Conservation (phyloP, 2,888 invertebrate species). For the Melitaea athalia region DNA sequence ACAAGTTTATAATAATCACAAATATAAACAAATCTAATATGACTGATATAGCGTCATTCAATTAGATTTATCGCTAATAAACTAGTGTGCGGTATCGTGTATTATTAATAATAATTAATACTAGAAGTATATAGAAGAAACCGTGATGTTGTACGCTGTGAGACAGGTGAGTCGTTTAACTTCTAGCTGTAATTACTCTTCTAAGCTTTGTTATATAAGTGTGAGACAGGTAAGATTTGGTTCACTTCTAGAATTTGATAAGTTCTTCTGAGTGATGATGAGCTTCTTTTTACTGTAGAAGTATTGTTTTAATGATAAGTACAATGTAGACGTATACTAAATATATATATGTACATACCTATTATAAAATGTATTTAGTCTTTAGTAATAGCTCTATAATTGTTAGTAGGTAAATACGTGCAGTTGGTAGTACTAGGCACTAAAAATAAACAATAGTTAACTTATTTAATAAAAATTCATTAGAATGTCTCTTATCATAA, state of each 20-base stretch:
- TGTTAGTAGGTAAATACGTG: too few relatives aligned
- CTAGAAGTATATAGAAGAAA: constrained; percentile 40
- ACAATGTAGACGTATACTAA: too few relatives aligned
- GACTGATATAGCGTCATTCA: constrained; percentile 21
- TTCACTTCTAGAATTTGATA: not conserved
- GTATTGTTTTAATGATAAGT: too few relatives aligned
- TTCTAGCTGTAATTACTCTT: not conserved
- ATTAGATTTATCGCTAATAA: constrained; percentile 20
- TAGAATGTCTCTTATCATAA: too few relatives aligned
- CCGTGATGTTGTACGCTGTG: constrained; percentile 73
- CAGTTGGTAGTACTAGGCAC: too few relatives aligned
- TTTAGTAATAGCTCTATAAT: too few relatives aligned
- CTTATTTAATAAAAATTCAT: too few relatives aligned
- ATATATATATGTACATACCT: too few relatives aligned
- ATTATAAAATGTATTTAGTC: too few relatives aligned
- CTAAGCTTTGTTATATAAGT: not conserved
- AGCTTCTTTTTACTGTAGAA: too few relatives aligned
- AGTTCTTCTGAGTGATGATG: too few relatives aligned
- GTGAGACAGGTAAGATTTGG: not conserved
- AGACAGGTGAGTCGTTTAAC: constrained; percentile 66
- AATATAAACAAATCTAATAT: constrained; percentile 24
- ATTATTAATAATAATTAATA: constrained; percentile 38
- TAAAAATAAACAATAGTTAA: too few relatives aligned
- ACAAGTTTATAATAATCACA: constrained; percentile 25
- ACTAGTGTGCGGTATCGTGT: constrained; percentile 26